Conservation (phyloP, 1,140 invertebrate genomes). For the Drosophila asahinai region DNA sequence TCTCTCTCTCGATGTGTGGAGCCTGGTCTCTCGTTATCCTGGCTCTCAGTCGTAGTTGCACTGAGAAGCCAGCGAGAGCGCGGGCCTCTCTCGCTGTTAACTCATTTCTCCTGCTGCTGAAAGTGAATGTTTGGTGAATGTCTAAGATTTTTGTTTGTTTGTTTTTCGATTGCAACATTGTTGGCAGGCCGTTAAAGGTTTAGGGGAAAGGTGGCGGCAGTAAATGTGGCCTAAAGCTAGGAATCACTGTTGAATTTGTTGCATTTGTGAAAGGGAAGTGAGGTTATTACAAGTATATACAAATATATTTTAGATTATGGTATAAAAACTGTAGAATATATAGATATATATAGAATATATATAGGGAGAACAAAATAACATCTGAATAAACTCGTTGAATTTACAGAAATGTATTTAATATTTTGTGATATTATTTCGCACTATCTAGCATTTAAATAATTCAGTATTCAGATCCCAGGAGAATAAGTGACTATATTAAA, state of each 20-base stretch:
- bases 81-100: constrained; percentile 55
- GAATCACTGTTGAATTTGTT: constrained; percentile 2
- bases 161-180: constrained; percentile 67
- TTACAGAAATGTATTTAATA: not conserved
- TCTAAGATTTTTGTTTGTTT: constrained; percentile 63
- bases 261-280: not conserved
- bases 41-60: constrained; percentile 39
- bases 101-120: constrained; percentile 64
- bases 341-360: too few species aligned
- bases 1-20: constrained; percentile 1
- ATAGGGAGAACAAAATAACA: too few species aligned
- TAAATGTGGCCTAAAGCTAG: constrained; percentile 15
- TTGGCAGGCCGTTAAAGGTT: constrained; percentile 22
- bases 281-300: not conserved
- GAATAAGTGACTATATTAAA: too few species aligned
- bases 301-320: not conserved
- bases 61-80: constrained; percentile 1
- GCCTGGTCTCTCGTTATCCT: constrained; percentile 12
- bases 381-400: not conserved
- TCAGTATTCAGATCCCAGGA: too few species aligned
- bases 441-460: too few species aligned
- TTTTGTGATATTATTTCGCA: too few species aligned
- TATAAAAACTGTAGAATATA: too few species aligned
- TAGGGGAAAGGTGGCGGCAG: not conserved
- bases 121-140: constrained; percentile 72